A percentile compares a stretch with the other conserved stretches of the same genome.
Evolutionary conservation across 2,888 invertebrate species (phyloP).

Genomic region (Diplolepis rosae): DNA sequence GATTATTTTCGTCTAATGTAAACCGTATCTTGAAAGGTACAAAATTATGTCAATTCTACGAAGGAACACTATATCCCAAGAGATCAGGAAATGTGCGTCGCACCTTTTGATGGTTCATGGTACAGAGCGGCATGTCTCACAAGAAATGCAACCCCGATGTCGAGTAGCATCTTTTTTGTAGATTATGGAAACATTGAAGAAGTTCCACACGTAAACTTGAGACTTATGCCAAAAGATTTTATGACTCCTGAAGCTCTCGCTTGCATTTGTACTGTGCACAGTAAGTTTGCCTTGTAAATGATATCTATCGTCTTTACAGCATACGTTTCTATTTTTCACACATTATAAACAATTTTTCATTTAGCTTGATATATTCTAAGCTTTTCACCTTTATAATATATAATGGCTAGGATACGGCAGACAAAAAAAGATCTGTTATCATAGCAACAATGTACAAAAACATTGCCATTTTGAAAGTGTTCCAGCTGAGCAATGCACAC

Average conservation of each 20-base stretch:
- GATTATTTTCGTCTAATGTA: no score
- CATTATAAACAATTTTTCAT: background rate
- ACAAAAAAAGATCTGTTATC: no score
- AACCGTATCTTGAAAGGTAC: conserved; percentile 55
- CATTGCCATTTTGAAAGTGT: no score
- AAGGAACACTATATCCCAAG: conserved; percentile 65
- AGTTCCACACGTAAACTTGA: conserved; percentile 62
- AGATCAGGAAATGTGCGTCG: conserved; percentile 65
- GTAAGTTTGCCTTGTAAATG: conserved; percentile 51
- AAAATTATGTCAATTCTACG: conserved; percentile 56
- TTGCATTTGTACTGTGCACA: conserved; percentile 53
- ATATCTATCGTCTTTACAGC: background rate
- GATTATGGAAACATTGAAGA: conserved; percentile 65
- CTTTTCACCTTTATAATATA: no score
- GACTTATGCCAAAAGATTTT: conserved; percentile 67
- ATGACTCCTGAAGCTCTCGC: conserved; percentile 53
- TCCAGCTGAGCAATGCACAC: no score
- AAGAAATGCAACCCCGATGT: conserved; percentile 43
- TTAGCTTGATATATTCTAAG: no score
- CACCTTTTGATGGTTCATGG: conserved; percentile 59
- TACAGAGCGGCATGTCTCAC: conserved; percentile 63
- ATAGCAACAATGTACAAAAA: background rate
- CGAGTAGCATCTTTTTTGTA: conserved; percentile 60
- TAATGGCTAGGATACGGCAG: no score
- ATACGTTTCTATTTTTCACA: background rate